A percentile compares a stretch with the other conserved stretches of the same genome.
phyloP scores from a whole-genome alignment of 2,113 vertebrate species.

The Spea bombifrons region DNA sequence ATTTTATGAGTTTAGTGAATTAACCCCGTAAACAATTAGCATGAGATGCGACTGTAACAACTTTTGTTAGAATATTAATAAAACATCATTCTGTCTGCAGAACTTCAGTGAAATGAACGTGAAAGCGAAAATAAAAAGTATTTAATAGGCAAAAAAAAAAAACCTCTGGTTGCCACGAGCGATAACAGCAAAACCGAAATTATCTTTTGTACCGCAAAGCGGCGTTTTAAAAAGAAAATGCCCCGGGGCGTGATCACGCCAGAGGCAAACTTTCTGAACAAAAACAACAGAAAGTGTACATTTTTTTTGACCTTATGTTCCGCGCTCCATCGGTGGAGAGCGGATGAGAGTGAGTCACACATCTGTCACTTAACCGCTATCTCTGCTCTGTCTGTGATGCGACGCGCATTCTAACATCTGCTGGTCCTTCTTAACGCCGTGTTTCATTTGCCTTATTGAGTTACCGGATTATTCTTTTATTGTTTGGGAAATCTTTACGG shows the following conservation, averaged over 20 bases:
- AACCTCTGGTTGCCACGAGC: conserved; percentile 40
- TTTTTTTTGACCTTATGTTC: neutral
- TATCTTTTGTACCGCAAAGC: conserved; percentile 54
- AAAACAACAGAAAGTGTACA: neutral
- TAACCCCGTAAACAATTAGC: too few species aligned
- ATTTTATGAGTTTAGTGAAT: too few species aligned
- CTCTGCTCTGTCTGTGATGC: neutral
- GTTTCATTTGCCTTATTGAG: neutral
- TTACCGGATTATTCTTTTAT: neutral
- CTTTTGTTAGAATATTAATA: too few species aligned
- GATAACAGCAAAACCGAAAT: conserved; percentile 51
- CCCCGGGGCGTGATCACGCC: conserved; percentile 41
- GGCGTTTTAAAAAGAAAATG: conserved; percentile 55
- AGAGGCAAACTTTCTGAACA: conserved; percentile 39
- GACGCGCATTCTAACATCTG: neutral
- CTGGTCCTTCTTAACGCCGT: neutral
- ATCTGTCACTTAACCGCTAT: neutral
- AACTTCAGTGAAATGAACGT: too few species aligned
- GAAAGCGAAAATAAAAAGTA: too few species aligned
- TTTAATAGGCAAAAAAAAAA: neutral
- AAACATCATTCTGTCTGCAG: too few species aligned
- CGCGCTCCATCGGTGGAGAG: neutral
- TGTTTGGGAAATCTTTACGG: neutral
- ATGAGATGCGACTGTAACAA: too few species aligned
- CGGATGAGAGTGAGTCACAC: neutral